phyloP scores from a whole-genome alignment of 2,888 invertebrate genomes.

The Cepaea hortensis region DNA sequence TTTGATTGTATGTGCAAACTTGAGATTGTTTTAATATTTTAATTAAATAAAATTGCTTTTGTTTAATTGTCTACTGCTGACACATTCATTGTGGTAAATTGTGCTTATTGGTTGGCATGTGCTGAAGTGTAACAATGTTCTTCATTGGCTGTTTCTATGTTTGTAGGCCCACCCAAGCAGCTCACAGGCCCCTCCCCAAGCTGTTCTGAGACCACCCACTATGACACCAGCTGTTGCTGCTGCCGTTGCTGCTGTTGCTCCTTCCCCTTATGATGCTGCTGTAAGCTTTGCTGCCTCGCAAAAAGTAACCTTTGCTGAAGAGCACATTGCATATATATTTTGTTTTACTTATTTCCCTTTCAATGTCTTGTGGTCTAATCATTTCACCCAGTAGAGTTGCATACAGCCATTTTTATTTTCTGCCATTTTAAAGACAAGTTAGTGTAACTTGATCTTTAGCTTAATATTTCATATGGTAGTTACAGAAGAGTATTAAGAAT shows the following conservation, averaged over 20 bases:
- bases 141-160: slow-evolving; percentile 41
- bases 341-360: not conserved
- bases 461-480: too few species aligned
- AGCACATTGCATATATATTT: not conserved
- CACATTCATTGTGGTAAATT: not conserved
- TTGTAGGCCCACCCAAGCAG: slow-evolving; percentile 47
- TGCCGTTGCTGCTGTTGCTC: slow-evolving; percentile 17
- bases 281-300: slow-evolving; percentile 44
- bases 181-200: slow-evolving; percentile 43
- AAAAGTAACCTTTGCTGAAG: slow-evolving; percentile 4
- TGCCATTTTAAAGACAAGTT: too few species aligned
- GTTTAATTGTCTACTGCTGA: not conserved
- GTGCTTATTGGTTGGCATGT: slow-evolving; percentile 42
- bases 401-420: too few species aligned
- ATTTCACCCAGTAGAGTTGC: not conserved
- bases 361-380: not conserved
- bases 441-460: too few species aligned
- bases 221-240: slow-evolving; percentile 41
- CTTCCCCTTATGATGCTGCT: slow-evolving; percentile 44
- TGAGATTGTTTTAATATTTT: too few species aligned
- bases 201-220: slow-evolving; percentile 46
- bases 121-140: slow-evolving; percentile 17
- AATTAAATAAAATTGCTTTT: too few species aligned
- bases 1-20: too few species aligned
- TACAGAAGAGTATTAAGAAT: too few species aligned